Percentiles rank a stretch among this genome's conserved stretches.
These are phyloP conservation scores for Mormyrus lacerda DNA, from an alignment of 2,113 vertebrate genomes.

Conservation along the genomic window DNA sequence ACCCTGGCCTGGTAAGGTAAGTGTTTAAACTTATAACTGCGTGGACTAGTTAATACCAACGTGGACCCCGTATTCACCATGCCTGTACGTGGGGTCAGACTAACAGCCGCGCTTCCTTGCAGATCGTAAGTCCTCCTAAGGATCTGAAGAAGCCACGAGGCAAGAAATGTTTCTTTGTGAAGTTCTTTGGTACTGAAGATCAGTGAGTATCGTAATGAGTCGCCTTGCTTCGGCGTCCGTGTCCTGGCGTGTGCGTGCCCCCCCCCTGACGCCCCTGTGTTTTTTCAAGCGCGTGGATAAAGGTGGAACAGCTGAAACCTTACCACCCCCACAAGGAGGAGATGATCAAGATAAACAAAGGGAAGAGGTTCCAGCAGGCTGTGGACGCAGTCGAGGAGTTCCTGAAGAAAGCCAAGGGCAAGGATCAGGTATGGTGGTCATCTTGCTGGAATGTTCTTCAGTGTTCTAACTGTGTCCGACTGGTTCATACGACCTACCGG, in stretches of 20 bases:
- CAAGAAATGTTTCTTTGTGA: constrained; percentile 98
- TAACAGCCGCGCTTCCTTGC: constrained; percentile 24
- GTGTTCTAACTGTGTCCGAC: background rate
- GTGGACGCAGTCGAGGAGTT: constrained; percentile 97
- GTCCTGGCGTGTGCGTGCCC: background rate
- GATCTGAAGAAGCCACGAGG: constrained; percentile 96
- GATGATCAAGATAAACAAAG: constrained; percentile 99
- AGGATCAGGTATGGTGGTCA: constrained; percentile 72
- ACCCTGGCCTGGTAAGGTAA: constrained; percentile 98
- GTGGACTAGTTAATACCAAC: background rate
- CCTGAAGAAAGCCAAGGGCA: constrained; percentile 87
- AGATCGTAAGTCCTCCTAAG: constrained; percentile 97
- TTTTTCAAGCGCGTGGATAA: constrained; percentile 88
- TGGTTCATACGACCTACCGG: background rate
- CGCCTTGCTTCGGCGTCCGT: background rate
- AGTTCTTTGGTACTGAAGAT: constrained; percentile 99
- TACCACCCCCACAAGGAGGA: constrained; percentile 96
- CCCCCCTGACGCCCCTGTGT: constrained; percentile 15
- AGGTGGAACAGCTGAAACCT: constrained; percentile 96
- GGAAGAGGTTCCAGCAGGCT: constrained; percentile 94
- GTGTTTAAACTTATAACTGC: constrained; percentile 22
- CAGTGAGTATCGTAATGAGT: constrained; percentile 72
- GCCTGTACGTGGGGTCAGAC: background rate
- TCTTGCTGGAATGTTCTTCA: no score
- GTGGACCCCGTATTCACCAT: background rate